Percentiles rank a stretch among this genome's conserved stretches.
These are phyloP conservation scores for Thamnophis sirtalis DNA, from an alignment of 2,113 vertebrate species.

Conservation along the genomic window DNA sequence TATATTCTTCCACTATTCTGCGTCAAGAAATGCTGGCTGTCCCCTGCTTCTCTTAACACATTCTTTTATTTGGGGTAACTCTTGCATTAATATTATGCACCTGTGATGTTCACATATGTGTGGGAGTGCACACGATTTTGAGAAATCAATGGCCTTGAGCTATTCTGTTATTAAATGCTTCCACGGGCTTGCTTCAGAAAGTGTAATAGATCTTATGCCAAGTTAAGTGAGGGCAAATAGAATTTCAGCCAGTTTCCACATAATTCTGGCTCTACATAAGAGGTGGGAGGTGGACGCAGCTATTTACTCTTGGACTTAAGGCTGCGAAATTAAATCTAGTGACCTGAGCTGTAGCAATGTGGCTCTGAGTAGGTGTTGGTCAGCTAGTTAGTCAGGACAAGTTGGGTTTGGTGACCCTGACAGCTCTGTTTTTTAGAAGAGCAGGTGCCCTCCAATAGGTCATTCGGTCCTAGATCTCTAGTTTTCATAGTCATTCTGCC, in stretches of 20 bases:
- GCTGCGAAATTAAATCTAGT: background rate
- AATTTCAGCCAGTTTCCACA: conserved; percentile 12
- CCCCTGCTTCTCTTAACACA: background rate
- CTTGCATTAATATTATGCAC: background rate
- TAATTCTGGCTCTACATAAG: background rate
- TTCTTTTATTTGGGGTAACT: background rate
- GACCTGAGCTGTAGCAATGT: background rate
- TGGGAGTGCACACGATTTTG: background rate
- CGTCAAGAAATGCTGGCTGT: background rate
- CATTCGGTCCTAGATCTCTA: background rate
- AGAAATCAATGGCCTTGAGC: background rate
- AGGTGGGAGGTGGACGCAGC: background rate
- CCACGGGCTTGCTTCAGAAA: background rate
- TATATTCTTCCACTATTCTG: background rate
- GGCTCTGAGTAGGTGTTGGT: background rate
- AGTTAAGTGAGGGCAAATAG: conserved; percentile 7
- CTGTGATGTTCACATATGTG: background rate
- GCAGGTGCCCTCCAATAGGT: background rate
- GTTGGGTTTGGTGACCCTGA: background rate
- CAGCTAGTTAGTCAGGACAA: background rate
- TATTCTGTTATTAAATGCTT: background rate
- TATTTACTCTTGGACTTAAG: background rate
- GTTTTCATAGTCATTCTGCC: background rate
- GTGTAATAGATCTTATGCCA: background rate
- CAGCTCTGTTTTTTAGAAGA: background rate